Evolutionary conservation across 2,113 vertebrate genomes (phyloP), one percentile per base, ranked within the genome.

Genomic region (Indicator indicator): DNA sequence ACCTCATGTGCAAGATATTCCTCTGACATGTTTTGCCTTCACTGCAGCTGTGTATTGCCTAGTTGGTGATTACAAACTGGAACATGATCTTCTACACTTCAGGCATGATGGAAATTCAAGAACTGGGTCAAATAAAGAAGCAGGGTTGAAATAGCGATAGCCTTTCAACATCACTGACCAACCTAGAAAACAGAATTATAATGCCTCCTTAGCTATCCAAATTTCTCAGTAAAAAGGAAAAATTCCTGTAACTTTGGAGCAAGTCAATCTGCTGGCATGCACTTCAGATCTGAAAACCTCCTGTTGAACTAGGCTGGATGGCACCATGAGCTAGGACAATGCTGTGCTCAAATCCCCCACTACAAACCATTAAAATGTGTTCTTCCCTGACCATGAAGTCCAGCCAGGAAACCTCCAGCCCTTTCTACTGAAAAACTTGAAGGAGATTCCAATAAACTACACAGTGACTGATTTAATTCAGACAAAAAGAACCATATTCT

Each of bases 141-240:
- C 62, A 60, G 78, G 46, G 73, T 65, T 93, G 80, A 93, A 94
- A 93, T 88, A 74, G 21, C 81, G 72, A 86, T 83, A 86, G 91
- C 62, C 30, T 82, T 92, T 83, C 40, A 42, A 54, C 40, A 64
- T 56, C 36, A 18, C 69, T 81, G 80, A 40, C 19, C 60, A 54
- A 70, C 69, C 26, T 20, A 33, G 44, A 78, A 79, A 86, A 28
- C 55, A 74, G 12, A 32, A 80, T 16, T 83, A 55, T 67, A 63
- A 62, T 46, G 21, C 8, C 9, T 56, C 38, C 33, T 58, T 19
- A 19, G 33, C 44, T 75, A 55, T 26, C 33, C n/a, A 50, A 27
- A 69, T 33, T 52, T 74, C 16, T 71, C 33, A 28, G 14, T 60
- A 26, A 59, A 84, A 64, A 54, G 14, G 6, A 50, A 52, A 26